phyloP scores from a whole-genome alignment of 2,113 vertebrate species.

The Naja naja region DNA sequence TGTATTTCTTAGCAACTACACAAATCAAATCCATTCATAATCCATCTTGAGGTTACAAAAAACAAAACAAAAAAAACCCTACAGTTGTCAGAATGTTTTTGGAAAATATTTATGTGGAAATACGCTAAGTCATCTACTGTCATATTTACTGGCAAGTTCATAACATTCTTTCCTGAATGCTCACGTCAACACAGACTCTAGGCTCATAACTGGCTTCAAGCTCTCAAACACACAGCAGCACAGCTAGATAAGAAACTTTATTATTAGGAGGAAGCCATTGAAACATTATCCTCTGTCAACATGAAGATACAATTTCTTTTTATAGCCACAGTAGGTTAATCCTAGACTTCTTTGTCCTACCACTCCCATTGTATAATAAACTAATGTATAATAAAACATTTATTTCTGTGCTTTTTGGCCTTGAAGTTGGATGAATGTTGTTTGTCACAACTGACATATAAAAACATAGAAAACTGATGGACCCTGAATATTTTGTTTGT shows the following conservation, averaged over 20 bases:
- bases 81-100: not conserved
- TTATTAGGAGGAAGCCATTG: not conserved
- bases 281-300: not conserved
- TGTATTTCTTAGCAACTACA: not conserved
- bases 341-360: not conserved
- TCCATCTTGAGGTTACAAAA: not conserved
- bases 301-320: not conserved
- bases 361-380: not conserved
- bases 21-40: not conserved
- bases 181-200: not conserved
- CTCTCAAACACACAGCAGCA: not conserved
- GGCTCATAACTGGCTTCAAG: not conserved
- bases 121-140: not conserved
- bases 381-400: not conserved
- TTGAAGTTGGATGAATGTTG: not conserved
- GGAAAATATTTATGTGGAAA: not conserved
- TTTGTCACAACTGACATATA: not conserved
- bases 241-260: not conserved
- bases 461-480: not conserved
- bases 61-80: not conserved
- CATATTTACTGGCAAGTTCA: not conserved
- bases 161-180: not conserved
- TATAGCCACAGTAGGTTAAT: not conserved
- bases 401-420: not conserved
- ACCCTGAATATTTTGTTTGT: not conserved